phyloP scores from a whole-genome alignment of 2,888 invertebrate species.

The Pammene fasciana region DNA sequence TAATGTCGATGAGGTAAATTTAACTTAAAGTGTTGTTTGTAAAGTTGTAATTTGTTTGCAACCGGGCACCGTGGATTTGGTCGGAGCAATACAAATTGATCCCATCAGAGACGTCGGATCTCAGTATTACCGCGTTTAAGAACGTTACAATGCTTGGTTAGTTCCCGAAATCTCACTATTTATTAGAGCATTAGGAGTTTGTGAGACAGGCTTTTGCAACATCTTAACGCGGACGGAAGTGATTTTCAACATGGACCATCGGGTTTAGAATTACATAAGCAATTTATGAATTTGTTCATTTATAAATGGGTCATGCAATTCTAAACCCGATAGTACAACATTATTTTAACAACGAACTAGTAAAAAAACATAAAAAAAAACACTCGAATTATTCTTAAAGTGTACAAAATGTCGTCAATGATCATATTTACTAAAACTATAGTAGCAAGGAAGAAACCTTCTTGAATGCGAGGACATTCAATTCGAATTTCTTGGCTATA shows the following conservation, averaged over 20 bases:
- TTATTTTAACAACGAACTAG: neutral
- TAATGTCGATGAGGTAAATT: constrained; percentile 60
- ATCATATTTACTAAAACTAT: too few relatives aligned
- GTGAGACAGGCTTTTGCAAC: neutral
- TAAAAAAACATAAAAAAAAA: too few relatives aligned
- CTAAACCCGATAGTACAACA: too few relatives aligned
- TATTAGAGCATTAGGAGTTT: constrained; percentile 59
- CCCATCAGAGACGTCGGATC: constrained; percentile 52
- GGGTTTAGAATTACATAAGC: too few relatives aligned
- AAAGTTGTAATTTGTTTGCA: constrained; percentile 61
- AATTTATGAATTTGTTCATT: too few relatives aligned
- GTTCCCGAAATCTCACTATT: constrained; percentile 66
- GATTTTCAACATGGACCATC: neutral
- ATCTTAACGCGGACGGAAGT: neutral
- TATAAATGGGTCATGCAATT: too few relatives aligned
- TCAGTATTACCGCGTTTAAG: constrained; percentile 49
- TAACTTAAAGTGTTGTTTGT: constrained; percentile 55
- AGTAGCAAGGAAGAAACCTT: too few relatives aligned
- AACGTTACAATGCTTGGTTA: constrained; percentile 52
- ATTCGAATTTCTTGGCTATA: too few relatives aligned
- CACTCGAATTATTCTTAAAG: too few relatives aligned
- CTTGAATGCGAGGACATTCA: too few relatives aligned
- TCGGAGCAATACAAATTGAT: constrained; percentile 74
- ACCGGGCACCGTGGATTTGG: constrained; percentile 50
- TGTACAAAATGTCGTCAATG: too few relatives aligned